Conservation (phyloP, 2,113 vertebrate species). For the Nerophis ophidion region DNA sequence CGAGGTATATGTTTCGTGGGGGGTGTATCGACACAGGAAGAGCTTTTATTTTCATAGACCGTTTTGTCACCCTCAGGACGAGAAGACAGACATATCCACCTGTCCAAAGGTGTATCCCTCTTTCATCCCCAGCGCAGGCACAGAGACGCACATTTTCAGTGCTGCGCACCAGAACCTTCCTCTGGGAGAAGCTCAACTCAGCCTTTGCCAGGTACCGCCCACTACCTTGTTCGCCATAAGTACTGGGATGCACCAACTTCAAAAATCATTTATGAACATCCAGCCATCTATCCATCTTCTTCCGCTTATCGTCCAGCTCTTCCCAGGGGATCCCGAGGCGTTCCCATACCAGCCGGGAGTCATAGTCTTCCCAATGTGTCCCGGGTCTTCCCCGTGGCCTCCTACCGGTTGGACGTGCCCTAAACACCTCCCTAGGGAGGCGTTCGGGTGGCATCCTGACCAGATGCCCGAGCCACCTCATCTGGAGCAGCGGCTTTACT, state of each 20-base stretch:
- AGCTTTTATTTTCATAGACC: background rate
- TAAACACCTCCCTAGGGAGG: too few species aligned
- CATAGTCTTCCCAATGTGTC: too few species aligned
- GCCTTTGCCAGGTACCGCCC: conserved; percentile 47
- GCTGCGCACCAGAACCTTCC: conserved; percentile 14
- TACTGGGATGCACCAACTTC: background rate
- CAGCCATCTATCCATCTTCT: too few species aligned
- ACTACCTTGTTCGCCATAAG: background rate
- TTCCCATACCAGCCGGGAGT: too few species aligned
- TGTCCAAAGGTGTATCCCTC: conserved; percentile 72
- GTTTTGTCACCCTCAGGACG: conserved; percentile 44
- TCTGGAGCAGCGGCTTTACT: too few species aligned
- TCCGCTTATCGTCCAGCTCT: too few species aligned
- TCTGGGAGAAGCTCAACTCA: conserved; percentile 45
- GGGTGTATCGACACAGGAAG: background rate
- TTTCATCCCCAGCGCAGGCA: conserved; percentile 63
- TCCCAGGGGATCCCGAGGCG: too few species aligned
- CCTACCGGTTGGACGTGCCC: too few species aligned
- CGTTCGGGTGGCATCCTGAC: too few species aligned
- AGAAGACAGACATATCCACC: conserved; percentile 51
- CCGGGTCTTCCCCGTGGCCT: too few species aligned
- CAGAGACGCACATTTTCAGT: conserved; percentile 14
- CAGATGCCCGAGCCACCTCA: too few species aligned
- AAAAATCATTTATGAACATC: background rate
- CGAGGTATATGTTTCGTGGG: conserved; percentile 48